phyloP scores from a whole-genome alignment of 2,113 vertebrate species.

The Sinocyclocheilus rhinocerous region DNA sequence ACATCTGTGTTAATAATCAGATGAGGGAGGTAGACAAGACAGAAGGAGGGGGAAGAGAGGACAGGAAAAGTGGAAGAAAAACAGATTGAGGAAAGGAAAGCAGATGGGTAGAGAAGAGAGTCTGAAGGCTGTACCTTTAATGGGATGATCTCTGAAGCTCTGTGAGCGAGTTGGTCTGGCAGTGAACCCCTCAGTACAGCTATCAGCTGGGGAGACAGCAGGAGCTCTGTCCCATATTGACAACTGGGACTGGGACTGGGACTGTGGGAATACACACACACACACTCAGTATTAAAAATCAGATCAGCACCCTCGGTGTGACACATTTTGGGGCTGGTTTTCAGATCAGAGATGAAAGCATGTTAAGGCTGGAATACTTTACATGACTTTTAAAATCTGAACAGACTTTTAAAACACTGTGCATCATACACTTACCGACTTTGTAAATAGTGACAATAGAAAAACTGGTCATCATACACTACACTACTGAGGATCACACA shows the following conservation, averaged over 20 bases:
- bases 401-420: no score
- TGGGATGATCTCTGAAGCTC: conserved; percentile 76
- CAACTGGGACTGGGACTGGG: conserved; percentile 69
- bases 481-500: no score
- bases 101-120: neutral
- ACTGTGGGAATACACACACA: conserved; percentile 2
- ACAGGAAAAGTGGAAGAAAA: neutral
- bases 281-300: neutral
- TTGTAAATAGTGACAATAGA: no score
- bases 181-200: conserved; percentile 84
- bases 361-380: neutral
- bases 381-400: no score
- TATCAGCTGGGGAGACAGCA: conserved; percentile 81
- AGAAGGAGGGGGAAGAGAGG: neutral
- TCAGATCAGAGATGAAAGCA: neutral
- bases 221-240: conserved; percentile 78
- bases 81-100: neutral
- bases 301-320: neutral
- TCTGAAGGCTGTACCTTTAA: conserved; percentile 69
- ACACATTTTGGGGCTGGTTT: neutral
- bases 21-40: neutral
- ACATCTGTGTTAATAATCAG: neutral
- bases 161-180: conserved; percentile 78
- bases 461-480: no score
- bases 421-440: no score